Percentiles rank a stretch among this genome's conserved stretches.
These are phyloP conservation scores for Psophia crepitans DNA, from an alignment of 2,113 vertebrate species.

Conservation along the genomic window DNA sequence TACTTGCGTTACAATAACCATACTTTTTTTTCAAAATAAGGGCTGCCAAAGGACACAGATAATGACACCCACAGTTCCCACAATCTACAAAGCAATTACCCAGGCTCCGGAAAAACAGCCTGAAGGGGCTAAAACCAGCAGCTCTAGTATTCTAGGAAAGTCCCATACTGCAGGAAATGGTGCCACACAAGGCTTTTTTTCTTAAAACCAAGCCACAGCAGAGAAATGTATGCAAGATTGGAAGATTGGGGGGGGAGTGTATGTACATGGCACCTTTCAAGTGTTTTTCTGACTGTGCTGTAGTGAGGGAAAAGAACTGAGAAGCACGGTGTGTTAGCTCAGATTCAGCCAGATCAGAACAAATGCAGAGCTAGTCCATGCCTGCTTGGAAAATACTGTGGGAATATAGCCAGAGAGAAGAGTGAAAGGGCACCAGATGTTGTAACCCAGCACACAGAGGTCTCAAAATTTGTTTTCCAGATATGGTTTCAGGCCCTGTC, in stretches of 20 bases:
- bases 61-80: neutral
- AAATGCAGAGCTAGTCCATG: neutral
- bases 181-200: neutral
- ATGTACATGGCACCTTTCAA: neutral
- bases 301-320: neutral
- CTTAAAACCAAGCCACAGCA: neutral
- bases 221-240: neutral
- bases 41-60: neutral
- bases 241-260: too few relatives aligned
- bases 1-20: neutral
- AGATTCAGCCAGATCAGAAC: neutral
- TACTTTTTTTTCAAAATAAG: neutral
- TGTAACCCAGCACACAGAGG: neutral
- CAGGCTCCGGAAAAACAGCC: neutral
- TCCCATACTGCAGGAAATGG: neutral
- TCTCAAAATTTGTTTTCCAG: neutral
- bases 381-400: neutral
- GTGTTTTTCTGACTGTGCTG: neutral
- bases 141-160: neutral
- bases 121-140: neutral
- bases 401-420: neutral
- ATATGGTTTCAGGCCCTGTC: neutral
- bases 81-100: neutral
- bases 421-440: neutral
- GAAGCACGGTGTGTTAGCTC: neutral